phyloP scores from a whole-genome alignment of 1,140 invertebrate genomes.

The Holotrichia oblita region DNA sequence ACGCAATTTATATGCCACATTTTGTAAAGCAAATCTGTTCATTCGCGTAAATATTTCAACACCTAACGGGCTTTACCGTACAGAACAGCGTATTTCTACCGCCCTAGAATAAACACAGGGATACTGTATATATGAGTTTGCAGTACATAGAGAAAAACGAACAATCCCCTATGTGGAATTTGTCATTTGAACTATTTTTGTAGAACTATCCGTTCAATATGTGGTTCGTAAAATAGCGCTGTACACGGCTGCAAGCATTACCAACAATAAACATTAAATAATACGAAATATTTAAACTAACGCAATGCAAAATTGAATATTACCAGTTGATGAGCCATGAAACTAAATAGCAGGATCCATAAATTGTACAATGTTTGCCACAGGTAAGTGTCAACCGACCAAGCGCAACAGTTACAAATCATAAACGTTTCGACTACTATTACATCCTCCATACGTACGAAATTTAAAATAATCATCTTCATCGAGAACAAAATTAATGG shows the following conservation, averaged over 20 bases:
- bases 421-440: too few species aligned
- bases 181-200: slow-evolving; percentile 1
- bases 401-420: too few species aligned
- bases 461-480: too few species aligned
- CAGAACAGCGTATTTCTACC: background rate
- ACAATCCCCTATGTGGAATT: background rate
- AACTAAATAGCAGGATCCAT: background rate
- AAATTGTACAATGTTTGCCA: background rate
- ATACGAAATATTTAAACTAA: background rate
- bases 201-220: background rate
- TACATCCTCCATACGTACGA: too few species aligned
- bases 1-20: slow-evolving; percentile 30
- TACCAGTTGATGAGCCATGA: background rate
- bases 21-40: slow-evolving; percentile 24
- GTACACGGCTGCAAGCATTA: background rate
- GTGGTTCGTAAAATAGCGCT: background rate
- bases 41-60: slow-evolving; percentile 22
- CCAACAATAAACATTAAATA: background rate
- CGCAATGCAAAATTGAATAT: slow-evolving; percentile 8
- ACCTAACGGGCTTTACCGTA: background rate
- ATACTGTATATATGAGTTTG: background rate
- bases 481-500: too few species aligned
- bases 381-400: too few species aligned
- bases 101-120: background rate
- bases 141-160: background rate